A percentile compares a stretch with the other conserved stretches of the same genome.
These are phyloP conservation scores for Drosophila biarmipes DNA, from an alignment of 1,140 invertebrate species.

Conservation along the genomic window DNA sequence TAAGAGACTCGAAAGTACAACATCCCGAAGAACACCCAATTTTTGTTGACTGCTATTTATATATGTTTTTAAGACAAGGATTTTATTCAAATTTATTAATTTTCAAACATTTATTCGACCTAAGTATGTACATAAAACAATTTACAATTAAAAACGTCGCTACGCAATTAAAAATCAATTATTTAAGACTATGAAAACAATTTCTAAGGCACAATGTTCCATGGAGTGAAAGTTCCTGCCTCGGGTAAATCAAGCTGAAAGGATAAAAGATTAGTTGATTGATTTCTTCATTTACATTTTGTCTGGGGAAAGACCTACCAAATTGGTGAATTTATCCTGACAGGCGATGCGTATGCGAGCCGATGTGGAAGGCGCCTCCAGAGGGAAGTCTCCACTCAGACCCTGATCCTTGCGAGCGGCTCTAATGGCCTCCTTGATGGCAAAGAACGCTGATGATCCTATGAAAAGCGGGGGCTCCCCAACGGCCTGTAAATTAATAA, in stretches of 20 bases:
- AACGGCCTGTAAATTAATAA: conserved; percentile 88
- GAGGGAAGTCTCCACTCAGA: conserved; percentile 87
- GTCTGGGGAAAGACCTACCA: conserved; percentile 85
- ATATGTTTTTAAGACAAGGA: too few relatives aligned
- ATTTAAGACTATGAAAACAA: neutral
- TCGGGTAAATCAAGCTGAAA: conserved; percentile 85
- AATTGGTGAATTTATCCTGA: conserved; percentile 91
- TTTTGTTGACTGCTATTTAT: too few relatives aligned
- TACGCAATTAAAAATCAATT: neutral
- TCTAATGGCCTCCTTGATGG: conserved; percentile 94
- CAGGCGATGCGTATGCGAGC: conserved; percentile 96
- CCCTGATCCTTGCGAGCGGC: conserved; percentile 90
- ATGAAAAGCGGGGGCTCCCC: conserved; percentile 98
- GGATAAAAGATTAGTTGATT: conserved; percentile 8
- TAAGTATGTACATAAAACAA: neutral
- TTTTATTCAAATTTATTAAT: neutral
- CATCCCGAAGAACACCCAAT: too few relatives aligned
- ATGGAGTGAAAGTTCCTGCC: conserved; percentile 86
- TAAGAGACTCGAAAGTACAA: neutral
- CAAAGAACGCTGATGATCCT: conserved; percentile 94
- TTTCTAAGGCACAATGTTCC: conserved; percentile 87
- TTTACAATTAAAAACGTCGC: neutral
- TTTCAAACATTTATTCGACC: neutral
- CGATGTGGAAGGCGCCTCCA: conserved; percentile 95
- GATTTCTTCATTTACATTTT: neutral